These are phyloP conservation scores for Zaprionus gabonicus DNA, from an alignment of 1,140 invertebrate species.

Conservation along the genomic window DNA sequence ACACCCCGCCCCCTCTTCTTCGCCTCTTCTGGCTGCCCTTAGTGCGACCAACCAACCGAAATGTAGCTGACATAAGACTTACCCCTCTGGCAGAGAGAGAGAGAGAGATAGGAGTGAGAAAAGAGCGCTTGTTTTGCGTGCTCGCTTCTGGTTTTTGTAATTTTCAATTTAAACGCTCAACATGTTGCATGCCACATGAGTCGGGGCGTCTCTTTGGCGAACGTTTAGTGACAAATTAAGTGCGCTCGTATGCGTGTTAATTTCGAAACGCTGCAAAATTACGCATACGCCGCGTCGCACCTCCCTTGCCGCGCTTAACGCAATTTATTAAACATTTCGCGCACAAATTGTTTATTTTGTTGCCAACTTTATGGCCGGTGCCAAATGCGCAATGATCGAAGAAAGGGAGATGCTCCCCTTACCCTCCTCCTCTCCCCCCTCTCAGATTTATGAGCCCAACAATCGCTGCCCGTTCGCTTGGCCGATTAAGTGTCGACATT, in stretches of 20 bases:
- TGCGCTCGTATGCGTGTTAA: constrained; percentile 76
- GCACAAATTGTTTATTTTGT: constrained; percentile 80
- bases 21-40: too few species aligned
- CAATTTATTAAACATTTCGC: constrained; percentile 74
- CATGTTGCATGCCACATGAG: constrained; percentile 74
- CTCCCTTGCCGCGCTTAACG: constrained; percentile 56
- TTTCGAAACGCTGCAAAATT: constrained; percentile 68
- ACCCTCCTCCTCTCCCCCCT: constrained; percentile 32
- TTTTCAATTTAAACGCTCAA: constrained; percentile 79
- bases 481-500: constrained; percentile 46
- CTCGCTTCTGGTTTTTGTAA: constrained; percentile 67
- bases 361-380: constrained; percentile 45
- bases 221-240: constrained; percentile 80
- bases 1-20: neutral
- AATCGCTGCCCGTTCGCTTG: constrained; percentile 49
- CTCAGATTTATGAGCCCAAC: constrained; percentile 61
- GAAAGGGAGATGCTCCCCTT: constrained; percentile 6
- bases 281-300: constrained; percentile 62
- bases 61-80: constrained; percentile 45
- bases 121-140: constrained; percentile 38
- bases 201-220: constrained; percentile 28
- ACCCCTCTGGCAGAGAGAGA: neutral
- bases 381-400: constrained; percentile 61
- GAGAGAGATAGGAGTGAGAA: neutral
- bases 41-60: constrained; percentile 17